These are phyloP conservation scores for Tichodroma muraria DNA, from an alignment of 2,113 vertebrate species.

Conservation along the genomic window DNA sequence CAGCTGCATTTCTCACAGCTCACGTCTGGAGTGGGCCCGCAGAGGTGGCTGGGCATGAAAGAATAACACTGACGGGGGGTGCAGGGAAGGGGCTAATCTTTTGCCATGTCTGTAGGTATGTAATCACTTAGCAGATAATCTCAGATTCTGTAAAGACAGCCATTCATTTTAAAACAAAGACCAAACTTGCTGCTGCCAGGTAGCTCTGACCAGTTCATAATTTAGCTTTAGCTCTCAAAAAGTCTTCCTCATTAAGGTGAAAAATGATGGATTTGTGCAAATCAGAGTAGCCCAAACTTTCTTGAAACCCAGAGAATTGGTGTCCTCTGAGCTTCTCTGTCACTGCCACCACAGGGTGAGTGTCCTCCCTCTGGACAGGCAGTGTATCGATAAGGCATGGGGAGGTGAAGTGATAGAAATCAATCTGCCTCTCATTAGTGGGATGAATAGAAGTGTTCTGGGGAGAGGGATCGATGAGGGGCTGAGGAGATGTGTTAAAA, in stretches of 20 bases:
- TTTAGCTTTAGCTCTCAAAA: not conserved
- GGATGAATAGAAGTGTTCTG: not conserved
- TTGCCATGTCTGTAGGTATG: not conserved
- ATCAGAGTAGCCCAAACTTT: not conserved
- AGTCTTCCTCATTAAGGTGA: not conserved
- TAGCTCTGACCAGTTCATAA: not conserved
- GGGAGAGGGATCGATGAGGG: not conserved
- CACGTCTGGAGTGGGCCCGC: not conserved
- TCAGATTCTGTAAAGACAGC: not conserved
- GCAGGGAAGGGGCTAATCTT: not conserved
- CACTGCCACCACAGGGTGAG: not conserved
- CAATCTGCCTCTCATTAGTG: not conserved
- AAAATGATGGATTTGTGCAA: not conserved
- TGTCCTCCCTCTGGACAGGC: not conserved
- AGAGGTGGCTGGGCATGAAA: not conserved
- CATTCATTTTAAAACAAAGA: not conserved
- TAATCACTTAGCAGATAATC: not conserved
- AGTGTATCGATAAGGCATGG: not conserved
- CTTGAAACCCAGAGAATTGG: not conserved
- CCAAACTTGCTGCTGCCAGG: not conserved
- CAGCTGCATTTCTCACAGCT: not conserved
- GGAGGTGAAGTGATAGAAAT: not conserved
- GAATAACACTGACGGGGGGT: not conserved
- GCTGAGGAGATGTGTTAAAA: not conserved
- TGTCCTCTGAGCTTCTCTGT: not conserved